Evolutionary conservation across 2,797 vertebrate species (phyloP), one percentile per base, ranked within the genome.

Genomic region (Intellagama lesueurii): DNA sequence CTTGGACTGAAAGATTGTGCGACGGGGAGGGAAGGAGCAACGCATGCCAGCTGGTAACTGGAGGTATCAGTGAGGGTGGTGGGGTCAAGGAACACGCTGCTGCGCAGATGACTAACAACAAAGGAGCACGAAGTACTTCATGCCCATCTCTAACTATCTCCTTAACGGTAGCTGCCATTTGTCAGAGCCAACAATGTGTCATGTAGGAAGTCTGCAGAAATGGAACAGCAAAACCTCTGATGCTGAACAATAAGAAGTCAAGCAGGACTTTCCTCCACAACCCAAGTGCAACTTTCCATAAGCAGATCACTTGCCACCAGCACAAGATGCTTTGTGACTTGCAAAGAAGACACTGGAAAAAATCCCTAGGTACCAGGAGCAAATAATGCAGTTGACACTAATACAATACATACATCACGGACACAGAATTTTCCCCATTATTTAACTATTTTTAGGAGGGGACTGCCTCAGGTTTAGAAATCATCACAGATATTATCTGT

Each of bases 141-240:
- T 40, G 40, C 40, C 40, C 40, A 40, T 40, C 40, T 40, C 40
- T 40, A 40, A 40, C 40, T 40, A 90, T 83, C 91, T 86, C 22
- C 87, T 19, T 26, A 77, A 88, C 91, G 90, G 79, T 81, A 80
- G 81, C 92, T 88, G 88, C 86, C 83, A 91, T 68, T 78, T 90
- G 88, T 70, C 76, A 69, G 0, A 81, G 24, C 82, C 81, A 32
- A 83, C 69, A 69, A 64, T 30, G 7, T 22, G 52, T 60, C 44
- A 90, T 44, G 69, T 86, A 91, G 92, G 90, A 91, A 78, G 80
- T 86, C 85, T 7, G 19, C 76, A 40, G 44, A 16, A n/a, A 68
- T 73, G 11, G 35, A 44, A 77, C 86, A 88, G 73, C 88, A 76
- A 22, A 73, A 52, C 83, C 26, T 69, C 3, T 69, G 52, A 30